phyloP scores from a whole-genome alignment of 2,888 invertebrate genomes.

The Apoda limacodes region DNA sequence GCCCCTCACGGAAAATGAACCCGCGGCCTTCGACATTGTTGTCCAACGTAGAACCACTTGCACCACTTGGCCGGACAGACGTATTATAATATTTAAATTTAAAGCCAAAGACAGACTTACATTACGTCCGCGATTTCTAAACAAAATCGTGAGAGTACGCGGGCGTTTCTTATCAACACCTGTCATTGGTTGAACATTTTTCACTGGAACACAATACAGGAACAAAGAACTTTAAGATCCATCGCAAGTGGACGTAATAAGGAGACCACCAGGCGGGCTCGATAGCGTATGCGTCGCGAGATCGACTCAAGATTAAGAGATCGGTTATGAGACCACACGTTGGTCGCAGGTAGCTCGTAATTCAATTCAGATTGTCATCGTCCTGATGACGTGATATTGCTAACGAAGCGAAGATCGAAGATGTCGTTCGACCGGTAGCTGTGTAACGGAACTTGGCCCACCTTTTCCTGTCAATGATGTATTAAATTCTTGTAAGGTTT shows the following conservation, averaged over 20 bases:
- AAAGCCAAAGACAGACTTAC: too few species aligned
- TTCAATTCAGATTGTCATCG: constrained; percentile 69
- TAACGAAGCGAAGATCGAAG: constrained; percentile 62
- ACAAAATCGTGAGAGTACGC: constrained; percentile 13
- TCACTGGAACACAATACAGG: constrained; percentile 58
- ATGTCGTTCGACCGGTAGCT: constrained; percentile 40
- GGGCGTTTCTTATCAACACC: constrained; percentile 53
- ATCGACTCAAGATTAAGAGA: constrained; percentile 58
- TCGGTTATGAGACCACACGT: constrained; percentile 61
- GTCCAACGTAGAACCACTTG: too few species aligned
- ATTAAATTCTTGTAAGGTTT: too few species aligned
- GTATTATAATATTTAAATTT: too few species aligned
- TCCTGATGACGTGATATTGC: constrained; percentile 58
- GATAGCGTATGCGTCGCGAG: constrained; percentile 59
- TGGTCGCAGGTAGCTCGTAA: constrained; percentile 63
- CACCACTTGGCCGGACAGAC: too few species aligned
- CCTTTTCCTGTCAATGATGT: too few species aligned
- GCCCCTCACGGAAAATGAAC: too few species aligned
- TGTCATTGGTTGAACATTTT: constrained; percentile 60
- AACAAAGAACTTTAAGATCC: constrained; percentile 36
- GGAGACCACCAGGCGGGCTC: constrained; percentile 55
- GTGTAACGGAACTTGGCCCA: constrained; percentile 31
- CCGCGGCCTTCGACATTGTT: too few species aligned
- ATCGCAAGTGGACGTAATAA: constrained; percentile 52
- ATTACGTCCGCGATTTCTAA: constrained; percentile 12